Evolutionary conservation across 2,797 vertebrate species (phyloP).

Genomic region (Danio albolineatus): DNA sequence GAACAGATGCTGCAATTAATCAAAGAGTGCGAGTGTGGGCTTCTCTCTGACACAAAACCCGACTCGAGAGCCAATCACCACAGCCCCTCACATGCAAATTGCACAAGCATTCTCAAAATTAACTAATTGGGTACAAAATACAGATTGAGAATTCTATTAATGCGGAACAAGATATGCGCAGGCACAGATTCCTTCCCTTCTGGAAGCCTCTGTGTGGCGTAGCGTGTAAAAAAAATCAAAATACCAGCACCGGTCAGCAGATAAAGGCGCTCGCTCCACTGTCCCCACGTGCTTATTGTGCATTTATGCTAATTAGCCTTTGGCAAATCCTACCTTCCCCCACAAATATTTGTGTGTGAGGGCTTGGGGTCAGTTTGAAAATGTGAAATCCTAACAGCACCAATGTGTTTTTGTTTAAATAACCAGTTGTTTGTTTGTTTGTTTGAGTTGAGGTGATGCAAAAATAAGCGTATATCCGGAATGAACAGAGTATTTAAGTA

Average conservation of each 20-base stretch:
- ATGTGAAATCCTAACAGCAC: constrained; percentile 57
- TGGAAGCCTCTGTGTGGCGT: constrained; percentile 35
- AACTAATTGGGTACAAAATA: constrained; percentile 77
- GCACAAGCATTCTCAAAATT: constrained; percentile 69
- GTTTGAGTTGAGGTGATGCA: constrained; percentile 64
- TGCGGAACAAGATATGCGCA: constrained; percentile 65
- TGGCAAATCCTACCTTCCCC: constrained; percentile 76
- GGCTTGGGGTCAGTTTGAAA: constrained; percentile 77
- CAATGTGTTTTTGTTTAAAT: background rate
- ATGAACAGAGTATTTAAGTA: constrained; percentile 63
- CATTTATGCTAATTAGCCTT: constrained; percentile 86
- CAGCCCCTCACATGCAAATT: constrained; percentile 68
- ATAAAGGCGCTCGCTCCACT: constrained; percentile 69
- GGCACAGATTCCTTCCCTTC: constrained; percentile 66
- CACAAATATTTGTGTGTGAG: constrained; percentile 39
- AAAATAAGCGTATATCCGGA: constrained; percentile 47
- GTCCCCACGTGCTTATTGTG: constrained; percentile 79
- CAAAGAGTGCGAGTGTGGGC: constrained; percentile 91
- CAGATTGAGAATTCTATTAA: constrained; percentile 71
- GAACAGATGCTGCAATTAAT: constrained; percentile 99
- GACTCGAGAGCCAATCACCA: constrained; percentile 69
- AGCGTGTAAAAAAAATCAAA: constrained; percentile 49
- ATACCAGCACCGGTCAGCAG: constrained; percentile 65
- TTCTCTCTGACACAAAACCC: constrained; percentile 79
- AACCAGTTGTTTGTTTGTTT: no score